Evolutionary conservation across 2,113 vertebrate genomes (phyloP).

Genomic region (Chaetodon auriga): DNA sequence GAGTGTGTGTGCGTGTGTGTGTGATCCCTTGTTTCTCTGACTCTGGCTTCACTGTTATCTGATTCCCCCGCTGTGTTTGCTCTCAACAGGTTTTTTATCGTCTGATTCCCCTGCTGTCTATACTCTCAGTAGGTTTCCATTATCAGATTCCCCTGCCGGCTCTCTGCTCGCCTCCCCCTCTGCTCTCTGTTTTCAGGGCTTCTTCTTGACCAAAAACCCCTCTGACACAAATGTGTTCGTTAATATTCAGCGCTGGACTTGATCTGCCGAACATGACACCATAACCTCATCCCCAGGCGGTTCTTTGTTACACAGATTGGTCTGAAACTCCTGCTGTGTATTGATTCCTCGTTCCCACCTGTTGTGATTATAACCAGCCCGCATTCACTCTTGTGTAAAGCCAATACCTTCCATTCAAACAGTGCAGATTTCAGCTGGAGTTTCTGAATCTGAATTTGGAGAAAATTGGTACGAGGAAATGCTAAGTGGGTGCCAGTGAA

Average conservation of each 20-base stretch:
- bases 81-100: conserved; percentile 36
- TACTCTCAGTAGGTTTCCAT: conserved; percentile 55
- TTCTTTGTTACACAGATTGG: conserved; percentile 51
- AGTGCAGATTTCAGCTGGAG: background rate
- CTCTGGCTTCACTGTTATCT: conserved; percentile 35
- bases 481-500: background rate
- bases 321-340: conserved; percentile 38
- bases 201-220: conserved; percentile 31
- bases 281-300: conserved; percentile 26
- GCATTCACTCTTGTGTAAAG: background rate
- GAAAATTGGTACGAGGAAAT: background rate
- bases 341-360: conserved; percentile 17
- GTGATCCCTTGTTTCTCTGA: conserved; percentile 10
- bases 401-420: background rate
- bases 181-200: conserved; percentile 36
- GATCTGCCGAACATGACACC: conserved; percentile 19
- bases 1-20: background rate
- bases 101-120: conserved; percentile 44
- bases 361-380: background rate
- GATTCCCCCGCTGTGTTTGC: conserved; percentile 49
- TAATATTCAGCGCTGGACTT: conserved; percentile 22
- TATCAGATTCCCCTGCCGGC: conserved; percentile 45
- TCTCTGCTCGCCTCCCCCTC: conserved; percentile 25
- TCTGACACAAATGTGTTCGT: conserved; percentile 15
- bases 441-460: too few relatives aligned